These are phyloP conservation scores for Brachyopa scutellaris DNA, from an alignment of 2,888 invertebrate genomes.

Conservation along the genomic window DNA sequence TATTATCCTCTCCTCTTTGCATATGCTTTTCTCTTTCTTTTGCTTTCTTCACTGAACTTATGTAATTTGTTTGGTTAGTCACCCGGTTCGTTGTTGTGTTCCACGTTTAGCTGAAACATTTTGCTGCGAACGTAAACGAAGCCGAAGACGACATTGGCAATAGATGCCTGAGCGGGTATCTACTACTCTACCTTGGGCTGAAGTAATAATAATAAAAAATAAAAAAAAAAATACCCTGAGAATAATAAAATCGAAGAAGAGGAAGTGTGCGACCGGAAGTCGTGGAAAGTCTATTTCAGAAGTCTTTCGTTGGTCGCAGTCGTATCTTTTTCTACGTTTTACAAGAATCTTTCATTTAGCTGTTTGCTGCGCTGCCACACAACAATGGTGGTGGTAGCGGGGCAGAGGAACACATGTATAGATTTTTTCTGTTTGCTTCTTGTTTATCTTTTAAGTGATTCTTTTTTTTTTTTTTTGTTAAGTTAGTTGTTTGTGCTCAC, in stretches of 20 bases:
- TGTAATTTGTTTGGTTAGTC: conserved; percentile 46
- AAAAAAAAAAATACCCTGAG: conserved; percentile 2
- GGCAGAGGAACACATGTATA: conserved; percentile 30
- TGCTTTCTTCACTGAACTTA: conserved; percentile 4
- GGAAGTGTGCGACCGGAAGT: conserved; percentile 68
- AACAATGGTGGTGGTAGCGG: background rate
- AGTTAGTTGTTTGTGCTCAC: conserved; percentile 55
- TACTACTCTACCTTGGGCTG: background rate
- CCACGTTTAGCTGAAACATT: conserved; percentile 4
- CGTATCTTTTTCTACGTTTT: conserved; percentile 4
- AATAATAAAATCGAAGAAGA: conserved; percentile 4
- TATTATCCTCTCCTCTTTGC: conserved; percentile 24
- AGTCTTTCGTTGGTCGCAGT: conserved; percentile 16
- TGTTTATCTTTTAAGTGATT: conserved; percentile 31
- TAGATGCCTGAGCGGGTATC: background rate
- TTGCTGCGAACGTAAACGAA: conserved; percentile 10
- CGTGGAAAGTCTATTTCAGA: conserved; percentile 66
- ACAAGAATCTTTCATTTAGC: background rate
- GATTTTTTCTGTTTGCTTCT: conserved; percentile 2
- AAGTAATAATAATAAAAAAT: conserved; percentile 3
- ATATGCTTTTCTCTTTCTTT: background rate
- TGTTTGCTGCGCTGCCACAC: background rate
- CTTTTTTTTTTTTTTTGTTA: conserved; percentile 22
- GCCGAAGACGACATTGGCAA: background rate
- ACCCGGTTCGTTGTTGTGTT: background rate